phyloP scores from a whole-genome alignment of 2,888 invertebrate genomes.

The Panzeria rudis region DNA sequence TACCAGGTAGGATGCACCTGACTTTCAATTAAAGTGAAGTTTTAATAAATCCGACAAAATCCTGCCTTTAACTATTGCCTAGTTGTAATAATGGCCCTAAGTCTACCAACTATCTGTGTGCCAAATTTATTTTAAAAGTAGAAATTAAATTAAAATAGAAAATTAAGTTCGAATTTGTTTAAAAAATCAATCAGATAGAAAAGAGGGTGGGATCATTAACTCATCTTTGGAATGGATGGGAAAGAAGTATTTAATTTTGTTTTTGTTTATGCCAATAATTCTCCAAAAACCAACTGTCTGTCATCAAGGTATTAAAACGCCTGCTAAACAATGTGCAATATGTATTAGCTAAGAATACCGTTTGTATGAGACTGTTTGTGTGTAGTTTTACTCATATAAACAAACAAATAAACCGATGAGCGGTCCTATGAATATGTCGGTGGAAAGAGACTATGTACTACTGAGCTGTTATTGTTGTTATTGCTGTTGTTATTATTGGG shows the following conservation, averaged over 20 bases:
- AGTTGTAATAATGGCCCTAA: too few species aligned
- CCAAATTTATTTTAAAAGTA: too few species aligned
- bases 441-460: not conserved
- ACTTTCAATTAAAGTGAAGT: too few species aligned
- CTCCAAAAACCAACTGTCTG: slow-evolving; percentile 47
- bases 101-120: too few species aligned
- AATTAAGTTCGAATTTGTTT: too few species aligned
- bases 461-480: slow-evolving; percentile 42
- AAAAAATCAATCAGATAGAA: slow-evolving; percentile 34
- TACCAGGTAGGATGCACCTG: too few species aligned
- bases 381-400: not conserved
- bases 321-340: slow-evolving; percentile 34
- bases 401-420: slow-evolving; percentile 12
- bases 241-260: slow-evolving; percentile 34
- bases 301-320: slow-evolving; percentile 64
- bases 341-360: slow-evolving; percentile 6
- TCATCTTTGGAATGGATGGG: not conserved
- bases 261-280: slow-evolving; percentile 33
- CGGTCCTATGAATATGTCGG: not conserved
- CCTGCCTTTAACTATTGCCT: too few species aligned
- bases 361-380: not conserved
- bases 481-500: slow-evolving; percentile 59
- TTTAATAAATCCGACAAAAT: too few species aligned
- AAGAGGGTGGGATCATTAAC: not conserved
- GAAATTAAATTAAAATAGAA: too few species aligned